These are phyloP conservation scores for Sycophaga agraensis DNA, from an alignment of 1,140 invertebrate species.

Conservation along the genomic window DNA sequence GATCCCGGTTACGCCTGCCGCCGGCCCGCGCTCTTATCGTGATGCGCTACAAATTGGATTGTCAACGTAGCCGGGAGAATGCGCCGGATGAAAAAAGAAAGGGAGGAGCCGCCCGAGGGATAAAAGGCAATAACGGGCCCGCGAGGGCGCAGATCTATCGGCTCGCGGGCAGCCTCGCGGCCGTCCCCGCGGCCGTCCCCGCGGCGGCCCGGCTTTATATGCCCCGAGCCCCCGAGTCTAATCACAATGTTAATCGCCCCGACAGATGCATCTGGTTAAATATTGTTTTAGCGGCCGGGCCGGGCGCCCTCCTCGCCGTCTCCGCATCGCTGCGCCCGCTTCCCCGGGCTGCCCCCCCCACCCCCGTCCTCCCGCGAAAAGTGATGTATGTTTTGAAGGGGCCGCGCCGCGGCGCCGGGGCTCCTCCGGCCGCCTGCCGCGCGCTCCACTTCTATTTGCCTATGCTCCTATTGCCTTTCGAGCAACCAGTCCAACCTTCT, in stretches of 20 bases:
- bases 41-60: slow-evolving; percentile 47
- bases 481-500: too few relatives aligned
- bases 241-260: slow-evolving; percentile 16
- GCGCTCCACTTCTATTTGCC: too few relatives aligned
- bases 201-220: too few relatives aligned
- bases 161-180: background rate
- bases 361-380: too few relatives aligned
- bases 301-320: too few relatives aligned
- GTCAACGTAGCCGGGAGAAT: slow-evolving; percentile 34
- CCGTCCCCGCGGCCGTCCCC: too few relatives aligned
- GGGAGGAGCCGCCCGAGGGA: background rate
- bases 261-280: slow-evolving; percentile 19
- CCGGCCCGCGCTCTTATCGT: slow-evolving; percentile 31
- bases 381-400: too few relatives aligned
- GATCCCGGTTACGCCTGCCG: background rate
- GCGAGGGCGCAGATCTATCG: background rate
- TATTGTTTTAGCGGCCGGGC: slow-evolving; percentile 24
- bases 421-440: too few relatives aligned
- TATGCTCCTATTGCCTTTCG: too few relatives aligned
- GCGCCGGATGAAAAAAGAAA: slow-evolving; percentile 15
- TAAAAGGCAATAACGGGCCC: slow-evolving; percentile 10
- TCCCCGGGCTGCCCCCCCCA: too few relatives aligned
- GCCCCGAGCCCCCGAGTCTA: slow-evolving; percentile 4
- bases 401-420: too few relatives aligned
- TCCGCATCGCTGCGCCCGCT: too few relatives aligned